These are phyloP conservation scores for Prunella strophiata DNA, from an alignment of 2,797 vertebrate species.

Conservation along the genomic window DNA sequence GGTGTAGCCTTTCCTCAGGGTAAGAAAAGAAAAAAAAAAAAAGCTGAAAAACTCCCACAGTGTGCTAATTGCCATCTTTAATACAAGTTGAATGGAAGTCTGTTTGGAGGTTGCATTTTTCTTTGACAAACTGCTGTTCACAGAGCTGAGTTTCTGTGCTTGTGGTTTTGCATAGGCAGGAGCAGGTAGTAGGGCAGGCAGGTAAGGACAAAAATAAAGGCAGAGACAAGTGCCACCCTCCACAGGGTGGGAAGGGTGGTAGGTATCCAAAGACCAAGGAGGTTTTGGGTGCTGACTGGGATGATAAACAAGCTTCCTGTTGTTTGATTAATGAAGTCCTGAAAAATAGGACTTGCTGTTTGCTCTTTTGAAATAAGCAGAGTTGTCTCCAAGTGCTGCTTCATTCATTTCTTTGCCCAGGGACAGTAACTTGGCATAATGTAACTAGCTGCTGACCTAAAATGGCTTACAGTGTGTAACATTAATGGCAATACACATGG, in stretches of 20 bases:
- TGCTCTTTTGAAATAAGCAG: neutral
- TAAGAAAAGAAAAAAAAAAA: neutral
- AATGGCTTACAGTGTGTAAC: neutral
- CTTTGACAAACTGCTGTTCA: neutral
- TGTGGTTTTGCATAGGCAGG: neutral
- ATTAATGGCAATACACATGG: neutral
- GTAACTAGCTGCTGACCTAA: neutral
- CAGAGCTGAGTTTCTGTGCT: neutral
- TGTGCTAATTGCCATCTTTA: neutral
- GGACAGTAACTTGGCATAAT: neutral
- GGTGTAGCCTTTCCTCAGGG: neutral
- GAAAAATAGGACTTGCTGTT: neutral
- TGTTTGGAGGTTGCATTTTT: neutral
- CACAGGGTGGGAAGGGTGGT: rapidly evolving
- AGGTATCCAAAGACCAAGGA: neutral
- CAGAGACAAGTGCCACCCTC: neutral
- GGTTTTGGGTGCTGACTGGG: neutral
- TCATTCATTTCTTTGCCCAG: neutral
- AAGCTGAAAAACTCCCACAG: neutral
- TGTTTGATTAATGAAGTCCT: neutral
- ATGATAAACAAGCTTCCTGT: neutral
- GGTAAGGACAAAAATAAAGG: neutral
- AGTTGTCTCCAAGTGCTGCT: neutral
- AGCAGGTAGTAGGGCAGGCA: neutral
- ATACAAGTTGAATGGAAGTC: neutral